Conservation (phyloP, 2,888 invertebrate species). For the Drosophila antonietae region DNA sequence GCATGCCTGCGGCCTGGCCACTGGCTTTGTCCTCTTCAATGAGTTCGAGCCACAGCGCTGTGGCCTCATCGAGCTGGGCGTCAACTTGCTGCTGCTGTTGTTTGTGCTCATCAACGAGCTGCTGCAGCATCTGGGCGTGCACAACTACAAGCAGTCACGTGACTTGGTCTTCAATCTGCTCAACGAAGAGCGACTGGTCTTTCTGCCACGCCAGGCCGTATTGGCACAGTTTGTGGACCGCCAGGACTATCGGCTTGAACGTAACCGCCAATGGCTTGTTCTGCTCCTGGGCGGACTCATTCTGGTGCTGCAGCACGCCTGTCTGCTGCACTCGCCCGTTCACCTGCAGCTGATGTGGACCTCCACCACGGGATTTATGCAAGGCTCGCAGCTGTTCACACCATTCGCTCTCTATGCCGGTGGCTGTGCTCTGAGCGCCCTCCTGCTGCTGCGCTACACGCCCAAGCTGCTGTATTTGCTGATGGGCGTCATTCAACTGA, state of each 20-base stretch:
- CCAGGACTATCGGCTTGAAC: constrained; percentile 63
- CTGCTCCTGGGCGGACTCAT: constrained; percentile 55
- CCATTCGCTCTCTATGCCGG: constrained; percentile 66
- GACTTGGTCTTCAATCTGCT: constrained; percentile 79
- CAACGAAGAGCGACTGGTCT: constrained; percentile 76
- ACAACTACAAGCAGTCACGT: constrained; percentile 75
- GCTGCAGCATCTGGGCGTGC: constrained; percentile 67
- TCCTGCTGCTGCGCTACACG: constrained; percentile 71
- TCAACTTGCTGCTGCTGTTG: constrained; percentile 56
- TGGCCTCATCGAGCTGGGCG: constrained; percentile 67
- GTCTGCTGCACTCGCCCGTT: constrained; percentile 66
- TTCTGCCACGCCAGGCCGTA: constrained; percentile 64
- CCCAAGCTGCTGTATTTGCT: constrained; percentile 76
- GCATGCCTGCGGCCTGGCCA: constrained; percentile 66
- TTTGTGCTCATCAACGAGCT: constrained; percentile 73
- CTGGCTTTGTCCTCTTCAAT: constrained; percentile 74
- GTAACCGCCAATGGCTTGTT: constrained; percentile 73
- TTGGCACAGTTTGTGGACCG: constrained; percentile 71
- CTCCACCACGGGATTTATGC: constrained; percentile 62
- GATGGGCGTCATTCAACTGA: constrained; percentile 78
- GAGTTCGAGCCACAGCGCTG: constrained; percentile 70
- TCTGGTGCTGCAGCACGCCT: constrained; percentile 63
- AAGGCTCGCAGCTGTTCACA: constrained; percentile 50
- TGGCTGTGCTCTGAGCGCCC: constrained; percentile 66
- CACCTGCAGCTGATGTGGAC: constrained; percentile 72